Evolutionary conservation across 1,140 invertebrate species (phyloP).

Genomic region (Fopius arisanus): DNA sequence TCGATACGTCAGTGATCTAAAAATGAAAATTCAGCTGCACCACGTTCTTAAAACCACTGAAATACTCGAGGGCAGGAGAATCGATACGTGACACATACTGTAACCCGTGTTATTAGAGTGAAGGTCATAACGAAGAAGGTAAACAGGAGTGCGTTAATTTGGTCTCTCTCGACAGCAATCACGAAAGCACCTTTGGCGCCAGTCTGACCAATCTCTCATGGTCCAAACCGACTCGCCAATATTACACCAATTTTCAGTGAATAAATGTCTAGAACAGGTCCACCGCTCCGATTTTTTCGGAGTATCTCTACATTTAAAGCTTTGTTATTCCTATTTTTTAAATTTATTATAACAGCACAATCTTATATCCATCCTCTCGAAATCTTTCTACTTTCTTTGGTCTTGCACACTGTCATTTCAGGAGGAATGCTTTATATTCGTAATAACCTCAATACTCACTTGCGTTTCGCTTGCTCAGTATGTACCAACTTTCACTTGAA

Average conservation of each 20-base stretch:
- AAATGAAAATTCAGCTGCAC: too few relatives aligned
- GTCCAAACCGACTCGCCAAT: not conserved
- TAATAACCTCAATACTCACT: not conserved
- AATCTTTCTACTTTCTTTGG: not conserved
- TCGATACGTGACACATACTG: conserved; percentile 13
- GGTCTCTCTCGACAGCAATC: not conserved
- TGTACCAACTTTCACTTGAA: not conserved
- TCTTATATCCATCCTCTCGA: not conserved
- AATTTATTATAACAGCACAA: too few relatives aligned
- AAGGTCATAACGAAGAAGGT: conserved; percentile 9
- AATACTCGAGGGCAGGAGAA: not conserved
- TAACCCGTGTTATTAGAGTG: not conserved
- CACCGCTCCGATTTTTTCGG: too few relatives aligned
- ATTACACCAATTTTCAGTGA: not conserved
- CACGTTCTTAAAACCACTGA: too few relatives aligned
- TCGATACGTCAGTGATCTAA: too few relatives aligned
- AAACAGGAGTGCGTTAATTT: conserved; percentile 33
- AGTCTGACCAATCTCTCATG: conserved; percentile 27
- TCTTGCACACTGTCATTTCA: not conserved
- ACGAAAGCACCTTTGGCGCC: conserved; percentile 23
- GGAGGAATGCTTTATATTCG: not conserved
- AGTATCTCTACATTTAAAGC: too few relatives aligned
- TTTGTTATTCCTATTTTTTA: too few relatives aligned
- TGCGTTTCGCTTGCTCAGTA: not conserved
- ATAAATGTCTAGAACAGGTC: too few relatives aligned